Base-by-base conservation (phyloP, 2,113 vertebrate species). In the Colius striatus region DNA sequence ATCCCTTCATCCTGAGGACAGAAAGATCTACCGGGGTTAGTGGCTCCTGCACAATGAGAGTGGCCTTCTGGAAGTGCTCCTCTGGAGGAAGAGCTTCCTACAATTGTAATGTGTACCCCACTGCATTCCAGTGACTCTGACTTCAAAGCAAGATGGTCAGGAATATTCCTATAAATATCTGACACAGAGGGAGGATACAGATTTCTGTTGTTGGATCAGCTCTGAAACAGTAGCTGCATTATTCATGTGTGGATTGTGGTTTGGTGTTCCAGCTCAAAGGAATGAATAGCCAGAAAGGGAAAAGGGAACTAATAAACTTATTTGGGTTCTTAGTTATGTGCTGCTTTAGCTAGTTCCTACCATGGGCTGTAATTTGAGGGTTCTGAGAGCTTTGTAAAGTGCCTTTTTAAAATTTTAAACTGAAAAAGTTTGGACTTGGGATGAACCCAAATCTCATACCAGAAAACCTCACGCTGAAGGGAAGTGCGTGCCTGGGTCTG, bases 51-150 rank as follows among this genome's bases (percentile, higher is more conserved):
- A 72, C 34, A 36, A 36, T 92, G 84, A 63, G 30, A 89, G 45
- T 55, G 80, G 73, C 80, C 57, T 80, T 79, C 86, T 97, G 92
- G 72, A 95, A 94, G 29, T 73, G 68, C 63, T 93, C 2, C 27
- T 93, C 67, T 94, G 86, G 88, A 92, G 88, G 55, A 92, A 75
- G 67, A 88, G 83, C 72, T 96, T 93, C 90, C 88, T 89, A 32
- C 85, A 76, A 62, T 85, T 95, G 84, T 84, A 29, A 66, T 5
- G 1, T 57, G 62, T 66, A 38, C 85, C 62, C 62, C 36, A 88
- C 63, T 92, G 79, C 58, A 34, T 88, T 86, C 92, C 50, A 83
- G 85, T 29, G 75, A 34, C 36, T 71, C 68, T 38, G 76, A 73
- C 86, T 96, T 94, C 80, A 94, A 82, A 94, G 89, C 68, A 89